These are phyloP conservation scores for Rhagium mordax DNA, from an alignment of 2,888 invertebrate species.

Conservation along the genomic window DNA sequence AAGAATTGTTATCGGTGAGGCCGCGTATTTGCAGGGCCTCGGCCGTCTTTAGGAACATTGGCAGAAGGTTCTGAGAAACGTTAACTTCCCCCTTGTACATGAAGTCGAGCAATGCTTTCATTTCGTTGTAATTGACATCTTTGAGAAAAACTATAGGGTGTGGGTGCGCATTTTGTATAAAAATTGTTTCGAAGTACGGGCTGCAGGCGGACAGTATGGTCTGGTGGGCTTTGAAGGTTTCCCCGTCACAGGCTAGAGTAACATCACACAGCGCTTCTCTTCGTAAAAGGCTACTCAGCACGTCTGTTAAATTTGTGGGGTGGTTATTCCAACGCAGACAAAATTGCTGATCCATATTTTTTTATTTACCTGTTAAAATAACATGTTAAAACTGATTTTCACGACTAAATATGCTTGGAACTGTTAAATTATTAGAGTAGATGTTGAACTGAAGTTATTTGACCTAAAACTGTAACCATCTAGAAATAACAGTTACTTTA, in stretches of 20 bases:
- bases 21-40: slow-evolving; percentile 93
- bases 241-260: slow-evolving; percentile 92
- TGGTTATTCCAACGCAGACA: slow-evolving; percentile 97
- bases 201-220: slow-evolving; percentile 94
- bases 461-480: slow-evolving; percentile 70
- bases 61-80: slow-evolving; percentile 92
- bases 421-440: slow-evolving; percentile 4
- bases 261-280: slow-evolving; percentile 94
- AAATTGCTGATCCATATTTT: slow-evolving; percentile 83
- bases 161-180: slow-evolving; percentile 90
- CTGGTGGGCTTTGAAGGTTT: slow-evolving; percentile 93
- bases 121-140: slow-evolving; percentile 92
- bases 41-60: slow-evolving; percentile 92
- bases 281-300: slow-evolving; percentile 88
- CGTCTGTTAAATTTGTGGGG: slow-evolving; percentile 92
- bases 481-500: slow-evolving; percentile 69
- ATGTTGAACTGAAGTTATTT: slow-evolving; percentile 64
- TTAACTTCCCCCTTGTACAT: slow-evolving; percentile 90
- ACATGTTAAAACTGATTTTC: slow-evolving; percentile 41
- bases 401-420: slow-evolving; percentile 27
- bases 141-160: slow-evolving; percentile 94
- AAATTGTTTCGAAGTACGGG: slow-evolving; percentile 94
- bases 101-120: slow-evolving; percentile 91
- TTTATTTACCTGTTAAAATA: slow-evolving; percentile 52
- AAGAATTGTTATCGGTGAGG: slow-evolving; percentile 87